These are phyloP conservation scores for Rhinichthys osculus DNA, from an alignment of 2,797 vertebrate species.

Conservation along the genomic window DNA sequence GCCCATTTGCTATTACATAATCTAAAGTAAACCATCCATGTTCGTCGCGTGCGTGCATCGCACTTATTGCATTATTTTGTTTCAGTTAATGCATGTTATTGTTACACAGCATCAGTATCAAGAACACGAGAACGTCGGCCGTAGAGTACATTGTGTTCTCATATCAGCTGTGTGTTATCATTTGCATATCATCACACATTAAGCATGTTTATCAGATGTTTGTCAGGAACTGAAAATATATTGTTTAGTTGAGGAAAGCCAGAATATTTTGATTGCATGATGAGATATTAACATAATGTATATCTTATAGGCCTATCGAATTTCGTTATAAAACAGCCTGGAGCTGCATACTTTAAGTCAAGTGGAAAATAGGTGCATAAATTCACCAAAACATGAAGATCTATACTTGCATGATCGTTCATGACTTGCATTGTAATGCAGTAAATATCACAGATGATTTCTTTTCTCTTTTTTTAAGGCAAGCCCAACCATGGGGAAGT, in stretches of 20 bases:
- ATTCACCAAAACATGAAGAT: not conserved
- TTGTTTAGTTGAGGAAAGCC: not conserved
- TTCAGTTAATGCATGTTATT: not conserved
- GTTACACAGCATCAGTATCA: not conserved
- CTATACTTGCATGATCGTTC: not conserved
- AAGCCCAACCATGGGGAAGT: constrained; percentile 87
- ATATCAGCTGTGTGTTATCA: constrained; percentile 10
- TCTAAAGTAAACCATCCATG: not conserved
- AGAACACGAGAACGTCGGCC: not conserved
- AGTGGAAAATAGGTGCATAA: not conserved
- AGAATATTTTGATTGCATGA: not conserved
- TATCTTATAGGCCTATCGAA: not conserved
- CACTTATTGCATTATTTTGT: not conserved
- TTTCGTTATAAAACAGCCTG: not conserved
- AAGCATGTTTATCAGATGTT: not conserved
- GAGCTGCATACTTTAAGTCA: not conserved
- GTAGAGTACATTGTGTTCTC: not conserved
- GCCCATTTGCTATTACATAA: not conserved
- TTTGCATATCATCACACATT: not conserved
- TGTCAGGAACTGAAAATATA: not conserved
- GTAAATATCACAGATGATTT: not conserved
- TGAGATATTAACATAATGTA: no score
- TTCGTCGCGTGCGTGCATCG: not conserved
- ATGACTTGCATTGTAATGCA: not conserved
- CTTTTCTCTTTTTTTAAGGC: constrained; percentile 33